These are phyloP conservation scores for Astropecten irregularis DNA, from an alignment of 53 echinoderm and acorn worm species.

Conservation along the genomic window DNA sequence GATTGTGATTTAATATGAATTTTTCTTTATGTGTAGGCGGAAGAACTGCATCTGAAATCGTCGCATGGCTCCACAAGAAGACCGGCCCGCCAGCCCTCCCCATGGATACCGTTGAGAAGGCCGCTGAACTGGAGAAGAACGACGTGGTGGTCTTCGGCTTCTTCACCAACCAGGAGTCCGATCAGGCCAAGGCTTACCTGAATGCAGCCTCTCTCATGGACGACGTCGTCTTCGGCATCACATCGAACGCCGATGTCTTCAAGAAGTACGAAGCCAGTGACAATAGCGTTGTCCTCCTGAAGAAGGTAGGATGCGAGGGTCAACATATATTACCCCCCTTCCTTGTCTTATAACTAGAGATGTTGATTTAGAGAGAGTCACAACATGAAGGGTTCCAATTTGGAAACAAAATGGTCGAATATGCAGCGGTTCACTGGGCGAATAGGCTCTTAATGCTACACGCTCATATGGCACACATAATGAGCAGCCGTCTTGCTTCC, in stretches of 20 bases:
- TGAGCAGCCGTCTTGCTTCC: too few relatives aligned
- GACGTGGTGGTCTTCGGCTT: slow-evolving; percentile 91
- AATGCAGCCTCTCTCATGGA: slow-evolving; percentile 73
- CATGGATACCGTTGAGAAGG: slow-evolving; percentile 56
- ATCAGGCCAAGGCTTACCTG: slow-evolving; percentile 63
- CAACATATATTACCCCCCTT: too few relatives aligned
- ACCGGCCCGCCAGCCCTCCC: slow-evolving; percentile 87
- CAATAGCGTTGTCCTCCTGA: slow-evolving; percentile 74
- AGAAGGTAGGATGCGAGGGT: slow-evolving; percentile 76
- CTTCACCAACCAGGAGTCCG: slow-evolving; percentile 74
- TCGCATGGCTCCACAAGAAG: slow-evolving; percentile 88
- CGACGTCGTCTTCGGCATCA: slow-evolving; percentile 72
- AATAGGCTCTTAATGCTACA: too few relatives aligned
- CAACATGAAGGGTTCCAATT: too few relatives aligned
- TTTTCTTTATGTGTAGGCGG: slow-evolving; percentile 58
- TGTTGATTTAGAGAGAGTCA: too few relatives aligned
- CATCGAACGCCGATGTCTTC: slow-evolving; percentile 69
- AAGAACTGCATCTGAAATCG: slow-evolving; percentile 71
- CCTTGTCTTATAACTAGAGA: too few relatives aligned
- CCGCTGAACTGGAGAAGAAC: slow-evolving; percentile 39
- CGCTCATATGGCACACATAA: too few relatives aligned
- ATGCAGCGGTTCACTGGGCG: too few relatives aligned
- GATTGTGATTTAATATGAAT: too few relatives aligned
- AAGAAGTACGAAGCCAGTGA: slow-evolving; percentile 66
- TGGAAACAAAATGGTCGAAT: too few relatives aligned